Percentiles rank a stretch among this genome's conserved stretches.
These are phyloP conservation scores for Turritopsis dohrnii DNA, from an alignment of 30 jellyfish, hydroid and myxozoan genomes.

Conservation along the genomic window DNA sequence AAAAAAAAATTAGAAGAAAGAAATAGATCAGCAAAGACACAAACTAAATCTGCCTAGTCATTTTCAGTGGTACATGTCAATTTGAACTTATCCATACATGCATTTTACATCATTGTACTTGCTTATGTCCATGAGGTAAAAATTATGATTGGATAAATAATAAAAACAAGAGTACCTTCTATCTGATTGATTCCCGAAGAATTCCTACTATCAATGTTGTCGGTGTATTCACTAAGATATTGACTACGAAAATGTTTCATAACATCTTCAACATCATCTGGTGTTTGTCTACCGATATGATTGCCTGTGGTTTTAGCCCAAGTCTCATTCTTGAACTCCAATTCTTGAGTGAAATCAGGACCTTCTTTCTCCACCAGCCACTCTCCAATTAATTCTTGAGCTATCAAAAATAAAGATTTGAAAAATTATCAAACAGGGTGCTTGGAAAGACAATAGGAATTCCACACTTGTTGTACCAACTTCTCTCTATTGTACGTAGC, in stretches of 20 bases:
- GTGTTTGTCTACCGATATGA: conserved; percentile 12
- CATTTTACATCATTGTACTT: no score
- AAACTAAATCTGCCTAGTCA: no score
- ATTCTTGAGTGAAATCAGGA: conserved; percentile 43
- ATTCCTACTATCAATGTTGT: not conserved
- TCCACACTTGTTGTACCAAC: conserved; percentile 43
- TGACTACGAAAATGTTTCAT: not conserved
- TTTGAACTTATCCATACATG: no score
- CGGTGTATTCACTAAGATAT: not conserved
- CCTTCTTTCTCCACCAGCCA: conserved; percentile 58
- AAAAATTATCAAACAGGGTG: not conserved
- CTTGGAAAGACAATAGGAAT: not conserved
- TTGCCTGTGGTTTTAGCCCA: conserved; percentile 50
- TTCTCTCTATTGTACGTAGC: no score
- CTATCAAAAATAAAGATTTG: conserved; percentile 27
- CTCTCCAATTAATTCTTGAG: conserved; percentile 65
- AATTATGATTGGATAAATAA: no score
- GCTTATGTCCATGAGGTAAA: no score
- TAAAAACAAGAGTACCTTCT: not conserved
- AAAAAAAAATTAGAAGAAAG: no score
- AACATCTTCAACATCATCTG: not conserved
- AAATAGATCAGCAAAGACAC: no score
- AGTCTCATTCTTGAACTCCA: conserved; percentile 54
- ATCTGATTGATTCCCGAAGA: not conserved
- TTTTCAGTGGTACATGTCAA: no score